Conservation (phyloP, 2,113 vertebrate species). For the Hemicordylus capensis region DNA sequence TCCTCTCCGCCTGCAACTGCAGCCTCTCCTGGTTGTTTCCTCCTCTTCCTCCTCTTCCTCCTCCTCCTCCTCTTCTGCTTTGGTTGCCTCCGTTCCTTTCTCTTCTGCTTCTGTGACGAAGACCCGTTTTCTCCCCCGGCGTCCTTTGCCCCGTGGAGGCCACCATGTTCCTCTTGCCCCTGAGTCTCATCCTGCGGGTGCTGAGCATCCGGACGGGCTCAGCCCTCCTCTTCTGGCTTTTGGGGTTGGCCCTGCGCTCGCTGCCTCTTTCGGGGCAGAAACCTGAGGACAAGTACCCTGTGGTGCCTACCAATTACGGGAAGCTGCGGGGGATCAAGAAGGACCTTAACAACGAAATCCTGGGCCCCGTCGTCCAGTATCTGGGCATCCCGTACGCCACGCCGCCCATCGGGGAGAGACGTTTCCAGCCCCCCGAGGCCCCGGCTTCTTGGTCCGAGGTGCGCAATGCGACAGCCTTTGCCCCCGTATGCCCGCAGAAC, state of each 20-base stretch:
- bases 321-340: conserved; percentile 87
- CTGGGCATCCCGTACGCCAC: conserved; percentile 91
- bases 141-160: not conserved
- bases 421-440: conserved; percentile 90
- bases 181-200: not conserved
- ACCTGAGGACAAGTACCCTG: conserved; percentile 80
- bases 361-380: conserved; percentile 91
- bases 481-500: conserved; percentile 91
- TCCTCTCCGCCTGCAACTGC: not conserved
- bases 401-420: conserved; percentile 86
- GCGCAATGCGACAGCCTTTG: conserved; percentile 90
- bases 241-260: not conserved
- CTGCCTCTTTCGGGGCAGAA: conserved; percentile 76
- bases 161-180: conserved; percentile 16
- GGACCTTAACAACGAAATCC: conserved; percentile 92
- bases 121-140: not conserved
- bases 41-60: not conserved
- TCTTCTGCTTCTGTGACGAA: conserved; percentile 1
- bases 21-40: conserved; percentile 6
- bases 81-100: not conserved
- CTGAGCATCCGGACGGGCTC: conserved; percentile 6
- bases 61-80: not conserved
- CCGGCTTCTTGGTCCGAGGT: conserved; percentile 92
- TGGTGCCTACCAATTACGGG: conserved; percentile 89
- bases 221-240: not conserved